These are phyloP conservation scores for Chromoteleia sp. DNA, from an alignment of 2,888 invertebrate species.

Conservation along the genomic window DNA sequence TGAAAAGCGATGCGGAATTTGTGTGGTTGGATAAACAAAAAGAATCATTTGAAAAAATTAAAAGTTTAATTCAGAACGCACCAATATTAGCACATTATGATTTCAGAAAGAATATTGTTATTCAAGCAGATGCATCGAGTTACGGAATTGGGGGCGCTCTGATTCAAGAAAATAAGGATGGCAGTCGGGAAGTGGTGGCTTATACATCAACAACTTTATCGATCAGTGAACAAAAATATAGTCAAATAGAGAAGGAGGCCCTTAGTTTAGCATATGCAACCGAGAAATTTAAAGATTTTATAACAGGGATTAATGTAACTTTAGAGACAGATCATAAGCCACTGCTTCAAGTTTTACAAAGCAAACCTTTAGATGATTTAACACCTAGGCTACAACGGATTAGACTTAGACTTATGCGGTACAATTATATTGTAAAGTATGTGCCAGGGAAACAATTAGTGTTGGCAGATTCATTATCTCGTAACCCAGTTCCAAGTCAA, in stretches of 20 bases:
- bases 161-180: slow-evolving; percentile 72
- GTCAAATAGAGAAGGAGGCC: slow-evolving; percentile 82
- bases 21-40: slow-evolving; percentile 72
- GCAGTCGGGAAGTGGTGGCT: slow-evolving; percentile 75
- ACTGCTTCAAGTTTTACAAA: slow-evolving; percentile 76
- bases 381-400: slow-evolving; percentile 80
- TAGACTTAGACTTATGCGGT: slow-evolving; percentile 76
- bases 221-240: slow-evolving; percentile 76
- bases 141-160: slow-evolving; percentile 79
- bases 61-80: slow-evolving; percentile 72
- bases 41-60: slow-evolving; percentile 74
- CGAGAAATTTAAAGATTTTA: slow-evolving; percentile 78
- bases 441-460: slow-evolving; percentile 76
- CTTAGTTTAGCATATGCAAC: slow-evolving; percentile 78
- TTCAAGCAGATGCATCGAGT: slow-evolving; percentile 77
- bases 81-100: slow-evolving; percentile 78
- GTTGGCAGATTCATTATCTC: slow-evolving; percentile 76
- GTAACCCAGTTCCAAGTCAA: slow-evolving; percentile 43
- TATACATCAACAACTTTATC: slow-evolving; percentile 77
- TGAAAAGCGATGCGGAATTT: slow-evolving; percentile 68
- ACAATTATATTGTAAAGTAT: slow-evolving; percentile 73
- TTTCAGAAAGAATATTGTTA: slow-evolving; percentile 62
- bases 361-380: slow-evolving; percentile 78
- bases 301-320: slow-evolving; percentile 75
- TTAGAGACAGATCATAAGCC: slow-evolving; percentile 82